Evolutionary conservation across 2,888 invertebrate genomes (phyloP).

Genomic region (Scaeva pyrastri): DNA sequence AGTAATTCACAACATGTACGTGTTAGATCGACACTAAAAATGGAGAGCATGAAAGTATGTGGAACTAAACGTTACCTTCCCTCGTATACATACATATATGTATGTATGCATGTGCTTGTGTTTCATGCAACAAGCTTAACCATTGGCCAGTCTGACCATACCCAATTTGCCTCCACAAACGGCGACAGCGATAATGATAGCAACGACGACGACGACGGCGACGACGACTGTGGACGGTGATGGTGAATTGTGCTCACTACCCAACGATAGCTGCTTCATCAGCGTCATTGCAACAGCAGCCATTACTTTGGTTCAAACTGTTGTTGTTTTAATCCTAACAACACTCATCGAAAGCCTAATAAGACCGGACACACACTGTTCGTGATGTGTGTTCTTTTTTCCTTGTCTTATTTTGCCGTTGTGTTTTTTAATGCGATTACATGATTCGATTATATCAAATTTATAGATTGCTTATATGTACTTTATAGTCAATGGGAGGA

Average conservation of each 20-base stretch:
- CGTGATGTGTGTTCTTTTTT: constrained; percentile 14
- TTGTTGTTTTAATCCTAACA: constrained; percentile 40
- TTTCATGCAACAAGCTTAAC: constrained; percentile 37
- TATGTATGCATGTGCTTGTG: too few relatives aligned
- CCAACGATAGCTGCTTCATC: constrained; percentile 36
- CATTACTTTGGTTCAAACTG: constrained; percentile 37
- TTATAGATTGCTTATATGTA: constrained; percentile 53
- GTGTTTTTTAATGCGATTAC: constrained; percentile 55
- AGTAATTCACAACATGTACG: constrained; percentile 75
- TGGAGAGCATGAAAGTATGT: constrained; percentile 75
- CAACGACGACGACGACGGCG: not conserved
- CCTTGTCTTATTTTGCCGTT: constrained; percentile 4
- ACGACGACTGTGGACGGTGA: constrained; percentile 19
- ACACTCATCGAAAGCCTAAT: constrained; percentile 52
- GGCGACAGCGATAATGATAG: not conserved
- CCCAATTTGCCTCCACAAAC: constrained; percentile 42
- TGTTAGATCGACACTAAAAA: constrained; percentile 75
- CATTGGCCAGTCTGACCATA: constrained; percentile 22
- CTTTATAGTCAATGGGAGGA: constrained; percentile 54
- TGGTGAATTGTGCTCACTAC: constrained; percentile 29
- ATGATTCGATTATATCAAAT: constrained; percentile 73
- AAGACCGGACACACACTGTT: constrained; percentile 42
- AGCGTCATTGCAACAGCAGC: constrained; percentile 27
- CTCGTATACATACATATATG: constrained; percentile 32
- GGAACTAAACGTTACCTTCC: constrained; percentile 75